These are phyloP conservation scores for Pissodes strobi DNA, from an alignment of 1,140 invertebrate species.

Conservation along the genomic window DNA sequence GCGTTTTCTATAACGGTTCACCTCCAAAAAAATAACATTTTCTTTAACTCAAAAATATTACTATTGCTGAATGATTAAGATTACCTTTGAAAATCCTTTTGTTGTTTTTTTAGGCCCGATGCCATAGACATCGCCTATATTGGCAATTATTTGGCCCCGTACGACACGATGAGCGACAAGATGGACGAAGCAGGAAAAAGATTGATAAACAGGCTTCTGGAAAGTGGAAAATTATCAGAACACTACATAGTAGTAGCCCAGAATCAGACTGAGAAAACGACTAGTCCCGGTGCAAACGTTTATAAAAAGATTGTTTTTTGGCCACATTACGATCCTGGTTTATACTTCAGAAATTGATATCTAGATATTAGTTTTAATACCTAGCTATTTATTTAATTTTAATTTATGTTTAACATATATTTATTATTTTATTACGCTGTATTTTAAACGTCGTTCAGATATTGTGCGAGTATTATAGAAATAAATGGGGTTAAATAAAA, in stretches of 20 bases:
- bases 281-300: conserved; percentile 49
- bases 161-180: conserved; percentile 46
- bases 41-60: too few species aligned
- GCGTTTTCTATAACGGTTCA: too few species aligned
- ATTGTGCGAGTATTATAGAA: too few species aligned
- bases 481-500: too few species aligned
- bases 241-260: conserved; percentile 56
- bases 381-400: too few species aligned
- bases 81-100: not conserved
- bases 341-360: too few species aligned
- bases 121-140: conserved; percentile 58
- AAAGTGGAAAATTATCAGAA: conserved; percentile 44
- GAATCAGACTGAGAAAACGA: conserved; percentile 54
- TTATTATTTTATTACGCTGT: too few species aligned
- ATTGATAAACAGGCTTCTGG: conserved; percentile 51
- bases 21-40: too few species aligned
- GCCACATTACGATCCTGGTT: conserved; percentile 37
- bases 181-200: conserved; percentile 53
- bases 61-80: too few species aligned
- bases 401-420: too few species aligned
- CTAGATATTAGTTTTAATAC: too few species aligned
- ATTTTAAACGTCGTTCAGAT: too few species aligned
- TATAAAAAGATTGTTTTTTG: conserved; percentile 43
- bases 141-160: conserved; percentile 54
- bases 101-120: conserved; percentile 44